Percentiles rank a stretch among this genome's conserved stretches.
Conservation (phyloP, 2,888 invertebrate genomes). For the Pyrrhosoma nymphula region DNA sequence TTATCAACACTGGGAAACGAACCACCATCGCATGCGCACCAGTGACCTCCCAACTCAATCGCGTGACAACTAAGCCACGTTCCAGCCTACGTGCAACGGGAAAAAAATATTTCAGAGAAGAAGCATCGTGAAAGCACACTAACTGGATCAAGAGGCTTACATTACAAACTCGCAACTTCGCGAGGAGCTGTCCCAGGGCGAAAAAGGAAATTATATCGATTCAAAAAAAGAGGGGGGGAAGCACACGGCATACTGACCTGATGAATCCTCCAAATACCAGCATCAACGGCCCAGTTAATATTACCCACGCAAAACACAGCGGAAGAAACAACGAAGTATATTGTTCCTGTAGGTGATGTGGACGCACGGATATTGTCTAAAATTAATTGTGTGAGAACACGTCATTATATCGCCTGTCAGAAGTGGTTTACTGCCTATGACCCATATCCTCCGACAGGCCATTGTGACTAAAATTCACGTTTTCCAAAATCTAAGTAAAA, state of each 20-base stretch:
- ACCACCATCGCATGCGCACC: not conserved
- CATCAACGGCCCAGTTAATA: too few species aligned
- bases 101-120: not conserved
- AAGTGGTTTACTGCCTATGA: too few species aligned
- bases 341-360: too few species aligned
- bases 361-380: too few species aligned
- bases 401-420: too few species aligned
- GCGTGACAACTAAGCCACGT: not conserved
- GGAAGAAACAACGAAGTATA: too few species aligned
- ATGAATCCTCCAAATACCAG: too few species aligned
- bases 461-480: too few species aligned
- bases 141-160: conserved; percentile 11
- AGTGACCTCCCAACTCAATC: not conserved
- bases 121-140: not conserved
- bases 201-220: not conserved
- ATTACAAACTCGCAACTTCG: not conserved
- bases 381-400: too few species aligned
- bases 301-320: too few species aligned
- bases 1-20: not conserved
- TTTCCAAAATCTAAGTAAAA: too few species aligned
- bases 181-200: not conserved
- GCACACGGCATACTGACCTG: not conserved
- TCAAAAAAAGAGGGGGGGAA: not conserved
- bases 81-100: not conserved
- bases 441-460: too few species aligned